Base-by-base conservation (phyloP, 2,113 vertebrate species). In the Procavia capensis region DNA sequence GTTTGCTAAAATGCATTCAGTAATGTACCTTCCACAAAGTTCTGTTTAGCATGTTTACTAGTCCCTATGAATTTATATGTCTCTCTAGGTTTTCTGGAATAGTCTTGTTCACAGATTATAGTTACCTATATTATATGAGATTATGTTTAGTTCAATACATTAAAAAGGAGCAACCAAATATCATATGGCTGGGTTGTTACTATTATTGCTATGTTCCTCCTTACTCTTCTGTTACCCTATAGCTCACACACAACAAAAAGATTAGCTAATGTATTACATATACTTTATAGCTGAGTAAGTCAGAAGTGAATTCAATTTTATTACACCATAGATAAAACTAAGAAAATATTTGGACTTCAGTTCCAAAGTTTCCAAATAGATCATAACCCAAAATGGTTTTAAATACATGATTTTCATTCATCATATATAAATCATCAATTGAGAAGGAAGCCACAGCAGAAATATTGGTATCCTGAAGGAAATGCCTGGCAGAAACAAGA, bases 321-420 rank as follows among this genome's bases (percentile, higher is more conserved):
- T 90, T 27, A 57, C 4, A 36, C 5, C 17, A 8, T 1, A 81
- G 31, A 31, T 89, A 78, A 92, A 96, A 92, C 22, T 47, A 54
- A 81, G 36, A 68, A 85, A 75, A 41, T 68, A 29, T 29, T 3
- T 14, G 34, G 39, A 68, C 6, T 57, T n/a, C 8, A 19, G 5
- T 3, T 0, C 3, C 3, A 22, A 72, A 59, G 34, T 47, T 61
- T 80, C 9, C 25, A 3, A 36, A 2, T 70, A 27, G 5, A 3
- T 41, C 20, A n/a, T 45, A 74, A 9, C 13, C 22, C 43, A 89
- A 79, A 79, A 34, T 25, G 34, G 13, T 39, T 45, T 59, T 80
- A 29, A 83, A 29, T 54, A 80, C 63, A 75, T 0, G 41, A 0
- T 78, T 90, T 85, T 0, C 66, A 50, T 20, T 85, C 4, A 43